Conservation (phyloP, 2,888 invertebrate genomes). For the Stegana nigrithorax region DNA sequence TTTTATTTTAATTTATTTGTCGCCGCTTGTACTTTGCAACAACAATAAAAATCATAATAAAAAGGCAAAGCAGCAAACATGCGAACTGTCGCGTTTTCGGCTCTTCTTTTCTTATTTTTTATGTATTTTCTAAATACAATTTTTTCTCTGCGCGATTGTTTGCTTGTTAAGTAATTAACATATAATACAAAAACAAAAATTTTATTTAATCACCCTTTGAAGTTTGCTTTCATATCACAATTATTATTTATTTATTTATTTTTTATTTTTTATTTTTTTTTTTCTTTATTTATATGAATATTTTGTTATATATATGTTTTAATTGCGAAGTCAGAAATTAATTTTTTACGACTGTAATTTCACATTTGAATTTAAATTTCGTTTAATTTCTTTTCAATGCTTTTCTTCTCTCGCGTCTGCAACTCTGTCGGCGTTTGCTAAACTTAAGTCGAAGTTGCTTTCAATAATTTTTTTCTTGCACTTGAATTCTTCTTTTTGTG, state of each 20-base stretch:
- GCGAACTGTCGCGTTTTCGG: slow-evolving; percentile 41
- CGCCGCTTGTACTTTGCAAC: slow-evolving; percentile 19
- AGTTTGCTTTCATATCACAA: background rate
- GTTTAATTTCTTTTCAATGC: background rate
- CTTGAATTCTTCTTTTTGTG: slow-evolving; percentile 9
- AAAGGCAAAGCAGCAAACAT: background rate
- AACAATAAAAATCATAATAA: slow-evolving; percentile 23
- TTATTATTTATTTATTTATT: slow-evolving; percentile 10
- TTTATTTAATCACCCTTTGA: slow-evolving; percentile 23
- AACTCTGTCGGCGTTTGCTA: too few species aligned
- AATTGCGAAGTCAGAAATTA: too few species aligned
- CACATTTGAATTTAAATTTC: background rate
- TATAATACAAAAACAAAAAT: slow-evolving; percentile 22
- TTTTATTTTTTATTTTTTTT: background rate
- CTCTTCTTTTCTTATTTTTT: background rate
- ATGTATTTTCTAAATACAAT: too few species aligned
- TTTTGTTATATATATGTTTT: background rate
- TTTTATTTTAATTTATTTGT: slow-evolving; percentile 2
- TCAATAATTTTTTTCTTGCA: slow-evolving; percentile 2
- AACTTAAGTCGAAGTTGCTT: background rate
- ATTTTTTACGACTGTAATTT: background rate
- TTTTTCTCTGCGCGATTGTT: background rate
- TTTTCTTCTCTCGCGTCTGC: too few species aligned
- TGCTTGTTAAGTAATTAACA: slow-evolving; percentile 8
- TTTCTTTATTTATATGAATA: background rate